Conservation (phyloP, 2,113 vertebrate species). For the Datnioides undecimradiatus region DNA sequence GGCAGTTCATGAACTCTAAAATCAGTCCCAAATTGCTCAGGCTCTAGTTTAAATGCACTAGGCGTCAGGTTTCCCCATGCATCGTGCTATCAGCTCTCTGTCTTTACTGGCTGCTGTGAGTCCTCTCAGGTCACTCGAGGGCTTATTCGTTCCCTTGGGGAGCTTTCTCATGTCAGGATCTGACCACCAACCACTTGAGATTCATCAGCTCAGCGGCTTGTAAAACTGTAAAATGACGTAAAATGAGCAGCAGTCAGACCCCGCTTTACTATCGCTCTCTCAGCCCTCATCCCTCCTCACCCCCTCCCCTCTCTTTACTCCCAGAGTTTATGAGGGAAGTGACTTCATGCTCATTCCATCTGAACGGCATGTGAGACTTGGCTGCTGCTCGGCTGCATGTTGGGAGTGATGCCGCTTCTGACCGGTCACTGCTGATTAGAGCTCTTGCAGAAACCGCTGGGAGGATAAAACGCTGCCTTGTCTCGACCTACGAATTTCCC, state of each 20-base stretch:
- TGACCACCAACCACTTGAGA: slow-evolving; percentile 28
- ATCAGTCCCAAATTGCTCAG: too few species aligned
- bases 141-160: too few species aligned
- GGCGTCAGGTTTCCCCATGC: too few species aligned
- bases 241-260: slow-evolving; percentile 21
- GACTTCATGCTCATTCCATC: slow-evolving; percentile 78
- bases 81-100: too few species aligned
- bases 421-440: slow-evolving; percentile 54
- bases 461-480: slow-evolving; percentile 48
- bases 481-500: slow-evolving; percentile 38
- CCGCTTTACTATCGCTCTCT: background rate
- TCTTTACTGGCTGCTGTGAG: too few species aligned
- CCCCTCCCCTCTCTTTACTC: slow-evolving; percentile 11
- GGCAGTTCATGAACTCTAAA: too few species aligned
- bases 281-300: background rate
- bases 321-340: slow-evolving; percentile 79
- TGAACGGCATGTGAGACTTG: slow-evolving; percentile 72
- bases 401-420: slow-evolving; percentile 76
- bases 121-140: too few species aligned
- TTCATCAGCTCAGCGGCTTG: slow-evolving; percentile 39
- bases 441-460: slow-evolving; percentile 34
- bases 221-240: slow-evolving; percentile 28
- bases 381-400: slow-evolving; percentile 62
- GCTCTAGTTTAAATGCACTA: too few species aligned
- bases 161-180: slow-evolving; percentile 7